Evolutionary conservation across 2,113 vertebrate species (phyloP).

Genomic region (Caracal caracal): DNA sequence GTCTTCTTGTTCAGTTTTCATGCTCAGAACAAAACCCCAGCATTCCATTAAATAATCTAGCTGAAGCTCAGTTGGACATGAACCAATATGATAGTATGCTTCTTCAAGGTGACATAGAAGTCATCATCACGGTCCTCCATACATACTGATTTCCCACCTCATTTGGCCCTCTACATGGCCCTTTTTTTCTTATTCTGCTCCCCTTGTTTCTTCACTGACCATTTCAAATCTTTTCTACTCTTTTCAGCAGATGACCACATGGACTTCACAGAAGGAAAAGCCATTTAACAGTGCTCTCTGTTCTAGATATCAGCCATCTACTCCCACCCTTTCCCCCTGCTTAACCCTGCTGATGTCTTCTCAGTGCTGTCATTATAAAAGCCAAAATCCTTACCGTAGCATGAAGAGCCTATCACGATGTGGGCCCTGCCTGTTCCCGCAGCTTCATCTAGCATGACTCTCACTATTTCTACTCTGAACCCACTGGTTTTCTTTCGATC

Average conservation of each 20-base stretch:
- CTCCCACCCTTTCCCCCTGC: neutral
- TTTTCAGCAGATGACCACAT: too few relatives aligned
- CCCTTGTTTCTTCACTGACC: neutral
- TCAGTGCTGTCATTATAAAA: neutral
- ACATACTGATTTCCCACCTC: too few relatives aligned
- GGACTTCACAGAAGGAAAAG: neutral
- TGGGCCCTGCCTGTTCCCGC: neutral
- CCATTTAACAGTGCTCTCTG: neutral
- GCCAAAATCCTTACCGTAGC: neutral
- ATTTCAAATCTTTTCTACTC: neutral
- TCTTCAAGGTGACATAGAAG: neutral
- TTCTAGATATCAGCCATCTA: neutral
- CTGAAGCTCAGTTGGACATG: neutral
- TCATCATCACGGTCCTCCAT: neutral
- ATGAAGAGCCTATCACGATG: neutral
- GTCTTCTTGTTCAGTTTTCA: neutral
- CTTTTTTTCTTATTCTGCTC: neutral
- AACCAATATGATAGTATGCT: neutral
- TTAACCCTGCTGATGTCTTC: neutral
- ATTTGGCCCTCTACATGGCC: fast-evolving
- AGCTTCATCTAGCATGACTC: neutral
- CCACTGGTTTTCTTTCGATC: neutral
- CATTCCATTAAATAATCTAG: neutral
- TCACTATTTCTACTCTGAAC: neutral
- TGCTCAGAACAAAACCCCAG: neutral